Conservation (phyloP, 1,140 invertebrate species). For the Bombus balteatus region DNA sequence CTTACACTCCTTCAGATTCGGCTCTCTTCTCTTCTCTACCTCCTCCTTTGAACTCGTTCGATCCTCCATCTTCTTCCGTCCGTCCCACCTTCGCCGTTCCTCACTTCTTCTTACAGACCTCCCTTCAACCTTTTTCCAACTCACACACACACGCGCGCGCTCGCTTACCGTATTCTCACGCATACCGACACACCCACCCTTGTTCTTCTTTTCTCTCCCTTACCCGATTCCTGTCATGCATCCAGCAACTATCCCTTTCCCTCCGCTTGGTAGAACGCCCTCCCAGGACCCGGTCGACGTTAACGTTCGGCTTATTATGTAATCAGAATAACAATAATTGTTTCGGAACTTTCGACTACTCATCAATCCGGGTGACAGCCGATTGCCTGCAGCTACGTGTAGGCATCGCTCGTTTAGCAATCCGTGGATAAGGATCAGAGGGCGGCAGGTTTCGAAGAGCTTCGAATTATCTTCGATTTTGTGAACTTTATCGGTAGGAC, state of each 20-base stretch:
- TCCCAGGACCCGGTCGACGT: slow-evolving; percentile 16
- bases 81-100: slow-evolving; percentile 55
- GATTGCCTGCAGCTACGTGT: slow-evolving; percentile 63
- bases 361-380: slow-evolving; percentile 77
- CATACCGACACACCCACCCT: slow-evolving; percentile 28
- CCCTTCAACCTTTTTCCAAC: slow-evolving; percentile 46
- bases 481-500: slow-evolving; percentile 17
- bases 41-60: slow-evolving; percentile 31
- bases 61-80: slow-evolving; percentile 24
- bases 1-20: slow-evolving; percentile 66
- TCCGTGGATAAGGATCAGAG: slow-evolving; percentile 30
- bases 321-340: slow-evolving; percentile 81
- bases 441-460: slow-evolving; percentile 21
- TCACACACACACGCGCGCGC: background rate
- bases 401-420: slow-evolving; percentile 55
- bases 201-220: slow-evolving; percentile 29
- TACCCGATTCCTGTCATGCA: background rate
- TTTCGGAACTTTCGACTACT: slow-evolving; percentile 72
- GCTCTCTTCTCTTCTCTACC: slow-evolving; percentile 21
- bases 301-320: slow-evolving; percentile 75
- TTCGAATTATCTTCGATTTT: slow-evolving; percentile 45
- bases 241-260: slow-evolving; percentile 13
- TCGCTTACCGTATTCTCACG: background rate
- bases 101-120: slow-evolving; percentile 43
- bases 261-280: background rate